Base-by-base conservation (phyloP, 2,888 invertebrate species). In the Scaptomyza cyrtandrae region DNA sequence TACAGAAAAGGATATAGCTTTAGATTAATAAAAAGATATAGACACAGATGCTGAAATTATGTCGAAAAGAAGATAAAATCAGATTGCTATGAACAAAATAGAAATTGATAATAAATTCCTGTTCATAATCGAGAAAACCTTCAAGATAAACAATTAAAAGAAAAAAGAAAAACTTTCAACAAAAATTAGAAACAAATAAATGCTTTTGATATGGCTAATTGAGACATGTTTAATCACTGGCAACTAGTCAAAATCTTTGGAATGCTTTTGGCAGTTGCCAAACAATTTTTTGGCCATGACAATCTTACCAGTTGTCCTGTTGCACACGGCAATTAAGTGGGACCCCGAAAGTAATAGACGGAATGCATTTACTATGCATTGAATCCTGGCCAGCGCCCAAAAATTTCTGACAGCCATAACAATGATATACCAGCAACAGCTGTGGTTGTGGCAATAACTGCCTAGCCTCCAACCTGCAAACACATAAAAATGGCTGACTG, bases 401-500 rank as follows among this genome's bases (percentile, higher is more conserved):
- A 71, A 75, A 63, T 44, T 62, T 64, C 67, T 61, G 71, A 75
- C 59, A 54, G 50, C 70, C 64, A 45, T 45, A 49, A 49, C 45
- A 70, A 55, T 60, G 54, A 70, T 65, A 55, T 60, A 16, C 35
- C 75, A 64, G 61, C 59, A 16, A 16, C 41, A 41, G 41, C 41
- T 41, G 41, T 41, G 7, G 33, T 11, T 27, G 24, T 52, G 52
- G 52, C 61, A 55, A 41, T 45, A 69, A 45, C 16, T 3, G n/a
- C 29, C 35, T 24, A 27, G 7, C 29, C 24, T 7, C 54, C 9
- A 31, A 16, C 27, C 24, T 6, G 24, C 60, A 58, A 45, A 35
- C 55, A 19, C 71, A 63, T 71, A 70, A 78, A 81, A 73, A 78
- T 75, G 82, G 64, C 76, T 70, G 79, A 75, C 75, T 75, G 76